phyloP scores from a whole-genome alignment of 2,113 vertebrate species.

The Ammodytes marinus region DNA sequence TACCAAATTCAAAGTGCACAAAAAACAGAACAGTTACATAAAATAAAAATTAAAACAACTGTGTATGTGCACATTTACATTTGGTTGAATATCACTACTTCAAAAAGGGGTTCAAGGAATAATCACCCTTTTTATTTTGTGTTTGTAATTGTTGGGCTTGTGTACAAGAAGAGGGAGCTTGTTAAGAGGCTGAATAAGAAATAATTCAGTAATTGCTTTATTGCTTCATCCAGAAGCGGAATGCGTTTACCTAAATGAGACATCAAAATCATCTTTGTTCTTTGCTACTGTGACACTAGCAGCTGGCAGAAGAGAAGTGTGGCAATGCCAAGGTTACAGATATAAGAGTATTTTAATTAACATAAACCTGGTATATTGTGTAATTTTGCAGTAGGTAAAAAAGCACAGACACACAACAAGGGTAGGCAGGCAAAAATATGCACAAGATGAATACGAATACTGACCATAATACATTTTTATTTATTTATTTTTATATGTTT shows the following conservation, averaged over 20 bases:
- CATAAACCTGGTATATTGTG: constrained; percentile 6
- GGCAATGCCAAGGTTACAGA: constrained; percentile 18
- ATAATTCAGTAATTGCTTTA: constrained; percentile 3
- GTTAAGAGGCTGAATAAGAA: not conserved
- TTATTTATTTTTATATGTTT: no score
- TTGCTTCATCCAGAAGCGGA: constrained; percentile 4
- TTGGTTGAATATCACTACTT: not conserved
- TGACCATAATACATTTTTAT: no score
- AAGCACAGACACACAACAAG: not conserved
- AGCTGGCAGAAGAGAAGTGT: constrained; percentile 25
- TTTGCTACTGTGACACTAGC: not conserved
- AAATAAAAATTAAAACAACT: not conserved
- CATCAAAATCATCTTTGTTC: constrained; percentile 20
- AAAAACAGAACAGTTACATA: not conserved
- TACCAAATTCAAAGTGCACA: not conserved
- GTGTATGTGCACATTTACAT: not conserved
- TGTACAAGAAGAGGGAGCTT: not conserved
- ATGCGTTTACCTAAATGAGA: constrained; percentile 4
- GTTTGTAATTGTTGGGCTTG: not conserved
- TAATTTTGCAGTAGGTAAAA: not conserved
- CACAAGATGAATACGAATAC: not conserved
- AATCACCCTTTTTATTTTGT: not conserved
- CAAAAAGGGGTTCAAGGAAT: not conserved
- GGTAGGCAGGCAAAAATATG: not conserved
- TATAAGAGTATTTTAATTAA: constrained; percentile 31